A percentile compares a stretch with the other conserved stretches of the same genome.
Conservation (phyloP, 2,797 vertebrate species). For the Schizopygopsis pylzovi region DNA sequence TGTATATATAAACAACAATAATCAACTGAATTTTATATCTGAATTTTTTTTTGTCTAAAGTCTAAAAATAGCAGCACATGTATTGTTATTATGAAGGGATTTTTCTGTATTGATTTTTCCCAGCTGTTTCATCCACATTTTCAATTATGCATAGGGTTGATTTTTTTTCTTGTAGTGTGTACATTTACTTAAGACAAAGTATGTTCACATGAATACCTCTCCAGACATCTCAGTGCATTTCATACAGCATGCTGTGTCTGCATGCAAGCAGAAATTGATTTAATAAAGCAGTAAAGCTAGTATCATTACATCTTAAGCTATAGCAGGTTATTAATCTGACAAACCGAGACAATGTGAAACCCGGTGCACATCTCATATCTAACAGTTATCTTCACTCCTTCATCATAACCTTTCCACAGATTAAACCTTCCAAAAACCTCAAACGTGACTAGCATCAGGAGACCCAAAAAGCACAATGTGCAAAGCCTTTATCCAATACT, state of each 20-base stretch:
- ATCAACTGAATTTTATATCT: too few species aligned
- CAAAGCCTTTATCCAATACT: not conserved
- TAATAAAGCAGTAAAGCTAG: not conserved
- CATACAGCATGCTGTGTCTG: not conserved
- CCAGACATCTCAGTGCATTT: not conserved
- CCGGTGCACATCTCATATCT: not conserved
- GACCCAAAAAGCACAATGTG: constrained; percentile 14
- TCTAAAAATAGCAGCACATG: too few species aligned
- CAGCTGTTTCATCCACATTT: too few species aligned
- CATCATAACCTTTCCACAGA: not conserved
- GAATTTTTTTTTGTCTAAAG: too few species aligned
- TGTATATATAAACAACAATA: too few species aligned
- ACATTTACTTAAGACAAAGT: not conserved
- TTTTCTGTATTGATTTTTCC: too few species aligned
- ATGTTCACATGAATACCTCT: not conserved
- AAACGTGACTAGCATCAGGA: constrained; percentile 27
- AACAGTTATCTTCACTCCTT: not conserved
- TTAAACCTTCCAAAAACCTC: not conserved
- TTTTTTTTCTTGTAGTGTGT: not conserved
- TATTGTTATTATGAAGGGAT: too few species aligned
- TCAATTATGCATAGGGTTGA: too few species aligned
- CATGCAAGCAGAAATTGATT: not conserved
- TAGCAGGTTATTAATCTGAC: not conserved
- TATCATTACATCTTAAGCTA: not conserved
- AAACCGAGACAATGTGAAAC: constrained; percentile 3